Evolutionary conservation across 2,113 vertebrate genomes (phyloP), one percentile per base, ranked within the genome.

Genomic region (Quiscalus mexicanus): DNA sequence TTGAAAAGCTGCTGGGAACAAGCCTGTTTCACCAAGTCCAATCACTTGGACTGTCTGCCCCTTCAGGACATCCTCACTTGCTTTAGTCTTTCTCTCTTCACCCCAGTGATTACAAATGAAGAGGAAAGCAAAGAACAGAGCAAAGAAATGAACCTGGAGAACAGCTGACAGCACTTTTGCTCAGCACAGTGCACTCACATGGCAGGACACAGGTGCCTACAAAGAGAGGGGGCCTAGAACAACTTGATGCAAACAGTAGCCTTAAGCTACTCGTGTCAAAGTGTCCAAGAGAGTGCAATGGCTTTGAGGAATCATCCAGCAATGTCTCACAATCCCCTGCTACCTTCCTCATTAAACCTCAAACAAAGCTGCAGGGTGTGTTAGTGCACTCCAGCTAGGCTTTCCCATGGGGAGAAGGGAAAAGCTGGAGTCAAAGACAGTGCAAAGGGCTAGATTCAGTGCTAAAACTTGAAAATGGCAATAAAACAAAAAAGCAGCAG

Each of bases 331-430:
- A 1, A 69, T 93, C 67, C 79, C 84, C 79, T 6, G 12, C 85
- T 90, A 92, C 94, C 78, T 93, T 96, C 94, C 96, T 97, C 95
- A 95, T 96, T 97, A 97, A 96, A 96, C 92, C 82, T 93, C 1
- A 0, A 94, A 93, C 75, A 88, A 83, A 92, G 92, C 96, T 88
- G 92, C 59, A 3, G 90, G 88, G 90, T 70, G n/a, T 71, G 87
- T 88, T 95, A 81, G 78, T 42, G 81, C 71, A 53, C 78, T 91
- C 71, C 6, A 5, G 85, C 85, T 85, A 49, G 67, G 69, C 78
- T 41, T 91, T 83, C 92, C 92, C 88, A 73, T 17, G 59, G 88
- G 88, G 2, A 86, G 76, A 58, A 65, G 52, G 47, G 77, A 92
- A 95, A 87, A 86, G 70, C 82, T 88, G 92, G 45, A 95, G 94